Conservation (phyloP, 2,113 vertebrate genomes). For the Brachirus orientalis region DNA sequence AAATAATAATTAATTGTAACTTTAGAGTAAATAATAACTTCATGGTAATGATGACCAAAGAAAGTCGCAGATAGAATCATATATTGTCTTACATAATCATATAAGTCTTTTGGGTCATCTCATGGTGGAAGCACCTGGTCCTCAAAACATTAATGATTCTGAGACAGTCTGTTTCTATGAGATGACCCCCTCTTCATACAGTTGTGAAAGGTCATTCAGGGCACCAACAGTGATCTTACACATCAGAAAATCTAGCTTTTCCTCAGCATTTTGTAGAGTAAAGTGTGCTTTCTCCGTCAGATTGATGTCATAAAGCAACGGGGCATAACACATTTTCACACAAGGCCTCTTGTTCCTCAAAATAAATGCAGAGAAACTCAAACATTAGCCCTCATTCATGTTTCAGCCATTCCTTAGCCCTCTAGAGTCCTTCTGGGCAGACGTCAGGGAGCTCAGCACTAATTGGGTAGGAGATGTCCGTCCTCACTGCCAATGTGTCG, state of each 20-base stretch:
- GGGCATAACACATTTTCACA: neutral
- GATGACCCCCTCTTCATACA: neutral
- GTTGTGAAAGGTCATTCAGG: neutral
- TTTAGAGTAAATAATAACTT: no score
- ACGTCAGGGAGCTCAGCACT: slow-evolving; percentile 26
- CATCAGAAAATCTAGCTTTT: slow-evolving; percentile 2
- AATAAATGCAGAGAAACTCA: slow-evolving; percentile 1
- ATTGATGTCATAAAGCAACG: neutral
- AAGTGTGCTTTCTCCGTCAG: neutral
- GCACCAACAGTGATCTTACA: neutral
- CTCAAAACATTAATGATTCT: no score
- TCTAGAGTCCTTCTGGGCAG: slow-evolving; percentile 9
- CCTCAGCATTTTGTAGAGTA: neutral
- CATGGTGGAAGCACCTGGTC: no score
- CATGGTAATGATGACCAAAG: no score
- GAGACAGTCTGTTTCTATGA: no score
- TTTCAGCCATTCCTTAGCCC: slow-evolving; percentile 13
- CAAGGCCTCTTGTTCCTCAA: neutral
- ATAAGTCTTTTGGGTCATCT: no score
- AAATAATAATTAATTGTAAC: no score
- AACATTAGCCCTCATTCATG: neutral
- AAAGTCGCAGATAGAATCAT: no score
- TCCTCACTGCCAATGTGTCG: slow-evolving; percentile 60
- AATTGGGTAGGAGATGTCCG: slow-evolving; percentile 61
- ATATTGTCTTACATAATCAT: no score